phyloP scores from a whole-genome alignment of 2,113 vertebrate genomes.

The Plestiodon gilberti region DNA sequence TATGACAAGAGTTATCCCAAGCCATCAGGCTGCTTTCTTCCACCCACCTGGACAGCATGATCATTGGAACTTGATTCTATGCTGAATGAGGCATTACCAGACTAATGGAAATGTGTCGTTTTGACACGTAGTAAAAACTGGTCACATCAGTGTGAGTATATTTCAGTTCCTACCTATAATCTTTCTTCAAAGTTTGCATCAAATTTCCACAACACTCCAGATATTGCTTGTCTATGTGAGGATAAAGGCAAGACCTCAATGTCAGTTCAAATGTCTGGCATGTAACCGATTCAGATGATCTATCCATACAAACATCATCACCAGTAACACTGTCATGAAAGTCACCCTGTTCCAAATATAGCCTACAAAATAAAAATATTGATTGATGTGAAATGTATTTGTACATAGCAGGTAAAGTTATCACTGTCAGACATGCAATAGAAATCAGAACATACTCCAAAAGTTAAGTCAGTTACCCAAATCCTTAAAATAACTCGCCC shows the following conservation, averaged over 20 bases:
- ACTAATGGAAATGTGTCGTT: not conserved
- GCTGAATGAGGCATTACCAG: not conserved
- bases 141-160: not conserved
- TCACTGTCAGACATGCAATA: not conserved
- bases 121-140: not conserved
- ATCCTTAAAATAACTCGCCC: not conserved
- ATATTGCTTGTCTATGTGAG: constrained; percentile 94
- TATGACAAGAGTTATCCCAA: not conserved
- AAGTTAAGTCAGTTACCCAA: not conserved
- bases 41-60: not conserved
- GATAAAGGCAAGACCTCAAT: constrained; percentile 93
- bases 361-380: constrained; percentile 72
- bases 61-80: not conserved
- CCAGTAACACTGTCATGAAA: constrained; percentile 92
- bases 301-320: constrained; percentile 88
- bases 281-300: constrained; percentile 95
- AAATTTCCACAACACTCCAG: constrained; percentile 95
- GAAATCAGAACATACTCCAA: not conserved
- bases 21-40: not conserved
- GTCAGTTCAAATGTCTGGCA: constrained; percentile 97
- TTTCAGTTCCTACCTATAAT: constrained; percentile 85
- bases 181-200: constrained; percentile 95
- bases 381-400: not conserved
- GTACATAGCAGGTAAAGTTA: not conserved
- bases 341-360: constrained; percentile 95